These are phyloP conservation scores for Hephaestus fuliginosus DNA, from an alignment of 2,797 vertebrate species.

Conservation along the genomic window DNA sequence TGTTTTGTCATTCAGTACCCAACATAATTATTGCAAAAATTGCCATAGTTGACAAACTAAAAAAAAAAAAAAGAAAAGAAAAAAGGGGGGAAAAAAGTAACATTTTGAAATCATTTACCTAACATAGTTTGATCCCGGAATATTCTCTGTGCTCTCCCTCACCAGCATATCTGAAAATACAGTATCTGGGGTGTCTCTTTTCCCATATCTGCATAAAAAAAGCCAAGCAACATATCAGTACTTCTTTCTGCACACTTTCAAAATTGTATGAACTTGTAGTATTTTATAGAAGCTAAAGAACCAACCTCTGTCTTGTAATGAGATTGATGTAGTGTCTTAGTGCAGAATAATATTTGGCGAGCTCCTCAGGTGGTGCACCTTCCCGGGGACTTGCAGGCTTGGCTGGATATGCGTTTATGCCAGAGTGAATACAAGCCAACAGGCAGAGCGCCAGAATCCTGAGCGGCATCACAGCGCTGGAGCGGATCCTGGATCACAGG, in stretches of 20 bases:
- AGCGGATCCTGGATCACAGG: slow-evolving; percentile 85
- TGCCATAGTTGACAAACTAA: not conserved
- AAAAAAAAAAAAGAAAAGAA: not conserved
- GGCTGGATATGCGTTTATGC: slow-evolving; percentile 90
- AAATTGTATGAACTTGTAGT: not conserved
- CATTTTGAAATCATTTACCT: slow-evolving; percentile 55
- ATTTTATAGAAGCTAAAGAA: slow-evolving; percentile 15
- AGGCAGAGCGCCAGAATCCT: slow-evolving; percentile 87
- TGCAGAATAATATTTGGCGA: slow-evolving; percentile 94
- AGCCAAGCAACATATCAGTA: not conserved
- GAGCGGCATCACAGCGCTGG: slow-evolving; percentile 85
- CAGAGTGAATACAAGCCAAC: slow-evolving; percentile 88
- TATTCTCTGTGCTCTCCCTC: slow-evolving; percentile 90
- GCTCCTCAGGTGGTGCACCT: slow-evolving; percentile 91
- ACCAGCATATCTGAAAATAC: slow-evolving; percentile 90
- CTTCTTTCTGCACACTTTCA: not conserved
- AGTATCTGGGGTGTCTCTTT: slow-evolving; percentile 91
- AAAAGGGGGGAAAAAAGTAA: not conserved
- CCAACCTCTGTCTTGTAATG: slow-evolving; percentile 95
- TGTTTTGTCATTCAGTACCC: not conserved
- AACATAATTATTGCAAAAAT: not conserved
- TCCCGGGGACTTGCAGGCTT: slow-evolving; percentile 92
- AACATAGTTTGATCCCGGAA: slow-evolving; percentile 89
- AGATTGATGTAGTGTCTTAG: slow-evolving; percentile 97
- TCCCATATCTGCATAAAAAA: slow-evolving; percentile 89